Conservation (phyloP, 2,113 vertebrate species). For the Mustelus asterias region DNA sequence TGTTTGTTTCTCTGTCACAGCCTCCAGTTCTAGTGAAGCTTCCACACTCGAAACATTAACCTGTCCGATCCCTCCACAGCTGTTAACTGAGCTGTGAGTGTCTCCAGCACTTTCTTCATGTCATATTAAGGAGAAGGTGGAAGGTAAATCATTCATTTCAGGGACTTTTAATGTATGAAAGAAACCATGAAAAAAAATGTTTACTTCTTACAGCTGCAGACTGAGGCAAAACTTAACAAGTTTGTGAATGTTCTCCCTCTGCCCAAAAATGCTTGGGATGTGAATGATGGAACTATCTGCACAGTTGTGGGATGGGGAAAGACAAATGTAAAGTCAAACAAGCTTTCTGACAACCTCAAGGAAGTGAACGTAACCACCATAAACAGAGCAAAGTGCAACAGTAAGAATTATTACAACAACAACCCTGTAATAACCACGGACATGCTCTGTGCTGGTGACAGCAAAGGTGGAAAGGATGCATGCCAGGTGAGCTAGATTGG, state of each 20-base stretch:
- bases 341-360: background rate
- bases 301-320: slow-evolving; percentile 11
- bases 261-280: background rate
- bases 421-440: background rate
- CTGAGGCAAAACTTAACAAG: background rate
- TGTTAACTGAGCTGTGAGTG: background rate
- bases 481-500: background rate
- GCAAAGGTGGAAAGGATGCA: slow-evolving; percentile 2
- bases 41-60: background rate
- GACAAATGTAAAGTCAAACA: background rate
- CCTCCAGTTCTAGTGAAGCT: background rate
- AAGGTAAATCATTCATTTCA: background rate
- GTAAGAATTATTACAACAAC: background rate
- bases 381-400: slow-evolving; percentile 2
- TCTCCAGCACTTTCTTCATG: background rate
- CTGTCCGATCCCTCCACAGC: background rate
- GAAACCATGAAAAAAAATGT: background rate
- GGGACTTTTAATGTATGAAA: too few species aligned
- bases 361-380: slow-evolving; percentile 31
- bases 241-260: background rate
- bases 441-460: slow-evolving; percentile 37
- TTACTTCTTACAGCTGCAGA: slow-evolving; percentile 10
- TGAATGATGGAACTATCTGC: slow-evolving; percentile 17
- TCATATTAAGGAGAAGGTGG: too few species aligned
- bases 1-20: background rate